These are phyloP conservation scores for Orius insidiosus DNA, from an alignment of 1,140 invertebrate species.

Conservation along the genomic window DNA sequence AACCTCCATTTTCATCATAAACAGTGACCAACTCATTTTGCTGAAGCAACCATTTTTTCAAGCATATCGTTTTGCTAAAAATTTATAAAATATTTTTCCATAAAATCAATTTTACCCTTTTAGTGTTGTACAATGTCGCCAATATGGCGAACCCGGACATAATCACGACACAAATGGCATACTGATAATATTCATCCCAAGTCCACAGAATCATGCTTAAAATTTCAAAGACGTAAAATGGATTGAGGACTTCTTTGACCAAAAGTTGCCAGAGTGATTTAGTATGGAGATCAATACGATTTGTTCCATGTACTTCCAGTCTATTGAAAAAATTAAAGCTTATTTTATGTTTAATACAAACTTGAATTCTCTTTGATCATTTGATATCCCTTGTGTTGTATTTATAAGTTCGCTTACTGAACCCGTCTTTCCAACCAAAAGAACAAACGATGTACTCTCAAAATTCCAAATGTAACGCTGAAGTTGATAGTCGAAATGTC, in stretches of 20 bases:
- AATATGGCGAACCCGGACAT: conserved; percentile 41
- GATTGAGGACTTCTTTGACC: conserved; percentile 63
- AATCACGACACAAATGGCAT: conserved; percentile 45
- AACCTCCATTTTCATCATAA: conserved; percentile 15
- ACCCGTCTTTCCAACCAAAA: conserved; percentile 8
- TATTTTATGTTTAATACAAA: conserved; percentile 7
- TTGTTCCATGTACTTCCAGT: conserved; percentile 50
- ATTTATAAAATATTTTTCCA: background rate
- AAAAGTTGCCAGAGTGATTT: conserved; percentile 51
- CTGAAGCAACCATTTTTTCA: conserved; percentile 14
- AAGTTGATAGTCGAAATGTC: conserved; percentile 13
- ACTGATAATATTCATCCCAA: conserved; percentile 57
- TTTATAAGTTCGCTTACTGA: conserved; percentile 8
- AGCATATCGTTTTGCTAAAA: conserved; percentile 18
- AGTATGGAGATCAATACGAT: conserved; percentile 54
- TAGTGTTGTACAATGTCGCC: conserved; percentile 38
- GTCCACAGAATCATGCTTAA: conserved; percentile 65
- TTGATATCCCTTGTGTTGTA: conserved; percentile 7
- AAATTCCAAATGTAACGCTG: conserved; percentile 9
- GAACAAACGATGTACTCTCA: conserved; percentile 1
- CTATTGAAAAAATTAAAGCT: conserved; percentile 32
- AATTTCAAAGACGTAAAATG: conserved; percentile 81
- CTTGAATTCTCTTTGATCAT: background rate
- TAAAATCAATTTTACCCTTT: conserved; percentile 26
- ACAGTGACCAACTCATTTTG: conserved; percentile 14